Percentiles rank a stretch among this genome's conserved stretches.
Conservation (phyloP, 2,113 vertebrate genomes). For the Pachypanchax playfairii region DNA sequence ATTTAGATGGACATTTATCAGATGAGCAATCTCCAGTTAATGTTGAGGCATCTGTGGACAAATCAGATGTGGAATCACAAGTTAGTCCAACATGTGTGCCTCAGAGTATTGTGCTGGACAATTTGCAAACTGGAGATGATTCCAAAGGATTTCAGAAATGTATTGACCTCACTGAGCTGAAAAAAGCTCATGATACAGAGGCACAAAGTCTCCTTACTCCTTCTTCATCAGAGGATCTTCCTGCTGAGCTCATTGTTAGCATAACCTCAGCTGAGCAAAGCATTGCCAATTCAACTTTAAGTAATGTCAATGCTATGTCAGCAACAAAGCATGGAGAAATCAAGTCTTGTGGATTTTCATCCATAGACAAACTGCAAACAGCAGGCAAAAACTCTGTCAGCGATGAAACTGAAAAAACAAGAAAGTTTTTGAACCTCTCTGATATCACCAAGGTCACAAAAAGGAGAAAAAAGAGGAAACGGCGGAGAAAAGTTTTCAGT, state of each 20-base stretch:
- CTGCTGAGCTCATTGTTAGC: slow-evolving; percentile 68
- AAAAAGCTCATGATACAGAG: slow-evolving; percentile 8
- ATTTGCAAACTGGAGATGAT: slow-evolving; percentile 20
- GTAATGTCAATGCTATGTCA: slow-evolving; percentile 9
- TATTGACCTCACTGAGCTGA: slow-evolving; percentile 11
- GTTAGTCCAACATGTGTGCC: slow-evolving; percentile 3
- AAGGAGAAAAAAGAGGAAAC: slow-evolving; percentile 47
- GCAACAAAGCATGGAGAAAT: slow-evolving; percentile 34
- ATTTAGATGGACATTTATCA: slow-evolving; percentile 34
- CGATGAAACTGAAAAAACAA: slow-evolving; percentile 19
- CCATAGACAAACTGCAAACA: slow-evolving; percentile 31
- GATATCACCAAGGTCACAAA: slow-evolving; percentile 6
- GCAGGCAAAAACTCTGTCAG: slow-evolving; percentile 14
- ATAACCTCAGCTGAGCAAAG: slow-evolving; percentile 60
- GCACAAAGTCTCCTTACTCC: slow-evolving; percentile 3
- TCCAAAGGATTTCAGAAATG: slow-evolving; percentile 27
- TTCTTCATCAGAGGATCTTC: slow-evolving; percentile 53
- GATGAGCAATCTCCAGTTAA: slow-evolving; percentile 8
- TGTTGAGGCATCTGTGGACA: slow-evolving; percentile 26
- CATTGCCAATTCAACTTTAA: slow-evolving; percentile 23
- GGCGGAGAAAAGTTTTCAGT: slow-evolving; percentile 24
- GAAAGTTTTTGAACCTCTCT: slow-evolving; percentile 16
- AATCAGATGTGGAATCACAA: slow-evolving; percentile 5
- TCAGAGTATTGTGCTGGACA: slow-evolving; percentile 23
- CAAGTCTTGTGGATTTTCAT: slow-evolving; percentile 28